These are phyloP conservation scores for Polyodon spathula DNA, from an alignment of 2,113 vertebrate species.

Conservation along the genomic window DNA sequence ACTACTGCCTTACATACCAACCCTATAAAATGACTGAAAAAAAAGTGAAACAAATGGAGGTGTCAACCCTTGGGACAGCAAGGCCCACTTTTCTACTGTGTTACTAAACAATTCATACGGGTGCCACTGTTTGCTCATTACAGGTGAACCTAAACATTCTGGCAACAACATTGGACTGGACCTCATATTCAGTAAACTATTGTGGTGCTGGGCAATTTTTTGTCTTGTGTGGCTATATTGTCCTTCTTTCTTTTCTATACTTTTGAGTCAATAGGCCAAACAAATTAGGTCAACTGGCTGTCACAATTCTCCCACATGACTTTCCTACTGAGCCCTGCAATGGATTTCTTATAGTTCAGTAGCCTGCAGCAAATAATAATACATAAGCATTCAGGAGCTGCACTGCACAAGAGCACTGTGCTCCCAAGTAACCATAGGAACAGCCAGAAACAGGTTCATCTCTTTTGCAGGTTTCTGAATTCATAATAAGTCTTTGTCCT, in stretches of 20 bases:
- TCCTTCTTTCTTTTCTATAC: background rate
- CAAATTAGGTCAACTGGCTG: slow-evolving; percentile 19
- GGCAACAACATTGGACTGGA: too few species aligned
- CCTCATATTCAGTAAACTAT: background rate
- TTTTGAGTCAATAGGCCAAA: slow-evolving; percentile 1
- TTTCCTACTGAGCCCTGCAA: background rate
- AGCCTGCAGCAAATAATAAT: slow-evolving; percentile 10
- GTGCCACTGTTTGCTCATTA: background rate
- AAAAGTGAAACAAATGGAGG: too few species aligned
- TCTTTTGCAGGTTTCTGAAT: slow-evolving; percentile 39
- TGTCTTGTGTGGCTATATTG: background rate
- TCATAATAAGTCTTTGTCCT: slow-evolving; percentile 28
- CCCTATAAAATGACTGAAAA: too few species aligned
- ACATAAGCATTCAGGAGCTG: slow-evolving; percentile 17
- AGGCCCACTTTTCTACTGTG: too few species aligned
- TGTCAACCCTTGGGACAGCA: too few species aligned
- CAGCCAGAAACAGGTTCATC: slow-evolving; percentile 36
- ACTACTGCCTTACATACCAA: too few species aligned
- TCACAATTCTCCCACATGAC: slow-evolving; percentile 15
- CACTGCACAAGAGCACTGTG: slow-evolving; percentile 18
- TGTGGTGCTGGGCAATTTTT: background rate
- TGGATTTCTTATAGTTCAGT: background rate
- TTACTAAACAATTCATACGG: background rate
- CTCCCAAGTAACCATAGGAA: slow-evolving; percentile 40
- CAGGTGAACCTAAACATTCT: background rate